Evolutionary conservation across 2,888 invertebrate genomes (phyloP), one percentile per base, ranked within the genome.

Genomic region (Bedellia somnulentella): DNA sequence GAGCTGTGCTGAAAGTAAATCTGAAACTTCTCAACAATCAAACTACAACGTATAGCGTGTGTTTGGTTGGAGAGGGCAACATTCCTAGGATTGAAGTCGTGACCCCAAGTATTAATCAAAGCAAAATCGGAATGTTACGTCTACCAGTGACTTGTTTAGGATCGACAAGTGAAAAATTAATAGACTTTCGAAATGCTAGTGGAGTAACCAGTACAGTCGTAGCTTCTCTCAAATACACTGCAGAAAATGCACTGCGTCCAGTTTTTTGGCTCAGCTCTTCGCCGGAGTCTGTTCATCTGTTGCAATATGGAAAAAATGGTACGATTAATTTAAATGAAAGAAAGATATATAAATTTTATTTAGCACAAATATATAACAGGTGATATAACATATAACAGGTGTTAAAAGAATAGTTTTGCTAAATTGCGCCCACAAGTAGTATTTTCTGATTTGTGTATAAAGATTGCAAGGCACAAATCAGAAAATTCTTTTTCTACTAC

Each of bases 81-180:
- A 71, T 75, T 44, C 75, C 75, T 1, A 57, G 75, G 36, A 60
- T 75, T 38, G 38, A 44, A 29, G 37, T 75, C 37, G 23, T 68
- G 3, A 39, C 44, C 15, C 75, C 75, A 1, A 37, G 32, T 13
- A 33, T 59, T 15, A 52, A 40, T 36, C 53, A 58, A 21, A 48
- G 55, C 14, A 54, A 52, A 34, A 42, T 57, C 12, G 47, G 57
- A 3, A 14, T 45, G 8, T 44, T 73, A 1, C 45, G 42, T 9
- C 64, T 73, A 35, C 64, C 73, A 4, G 58, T 71, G 0, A 75
- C 75, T 5, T 75, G 70, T 37, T 46, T 75, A 18, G 73, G 71
- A 14, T 63, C 73, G 8, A 42, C 57, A 8, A 59, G 49, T 27
- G 46, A 33, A 24, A 59, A 51, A 41, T 27, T 40, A n/a, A 59